A percentile compares a stretch with the other conserved stretches of the same genome.
These are phyloP conservation scores for Trimorus sp. DNA, from an alignment of 2,888 invertebrate species.

Conservation along the genomic window DNA sequence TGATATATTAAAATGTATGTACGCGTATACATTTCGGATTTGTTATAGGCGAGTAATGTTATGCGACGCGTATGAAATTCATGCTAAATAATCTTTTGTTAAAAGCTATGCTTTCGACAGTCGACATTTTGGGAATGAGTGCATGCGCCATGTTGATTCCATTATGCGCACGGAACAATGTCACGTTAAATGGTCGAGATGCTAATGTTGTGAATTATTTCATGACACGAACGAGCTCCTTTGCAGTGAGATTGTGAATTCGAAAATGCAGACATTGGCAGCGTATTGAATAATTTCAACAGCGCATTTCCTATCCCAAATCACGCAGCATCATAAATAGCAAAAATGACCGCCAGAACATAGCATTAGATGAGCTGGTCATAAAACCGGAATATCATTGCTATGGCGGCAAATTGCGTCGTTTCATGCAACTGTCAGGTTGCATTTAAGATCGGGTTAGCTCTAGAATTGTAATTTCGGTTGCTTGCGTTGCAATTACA, in stretches of 20 bases:
- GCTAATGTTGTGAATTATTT: slow-evolving; percentile 58
- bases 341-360: too few species aligned
- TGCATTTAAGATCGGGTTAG: too few species aligned
- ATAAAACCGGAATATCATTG: too few species aligned
- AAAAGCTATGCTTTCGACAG: slow-evolving; percentile 52
- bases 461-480: too few species aligned
- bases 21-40: slow-evolving; percentile 19
- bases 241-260: slow-evolving; percentile 34
- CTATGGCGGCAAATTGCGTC: too few species aligned
- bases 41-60: slow-evolving; percentile 31
- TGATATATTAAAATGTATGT: background rate
- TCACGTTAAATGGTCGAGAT: slow-evolving; percentile 58
- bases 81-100: slow-evolving; percentile 61
- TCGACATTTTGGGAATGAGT: slow-evolving; percentile 56
- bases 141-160: slow-evolving; percentile 60
- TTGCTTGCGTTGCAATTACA: too few species aligned
- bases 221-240: slow-evolving; percentile 40
- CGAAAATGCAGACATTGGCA: slow-evolving; percentile 4
- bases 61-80: slow-evolving; percentile 44
- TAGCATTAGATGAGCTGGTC: too few species aligned
- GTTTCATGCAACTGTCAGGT: too few species aligned
- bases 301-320: slow-evolving; percentile 2
- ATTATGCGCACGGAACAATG: slow-evolving; percentile 52
- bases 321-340: too few species aligned
- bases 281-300: slow-evolving; percentile 22